These are phyloP conservation scores for Coecobrya sp. DNA, from an alignment of 2,888 invertebrate genomes.

Conservation along the genomic window DNA sequence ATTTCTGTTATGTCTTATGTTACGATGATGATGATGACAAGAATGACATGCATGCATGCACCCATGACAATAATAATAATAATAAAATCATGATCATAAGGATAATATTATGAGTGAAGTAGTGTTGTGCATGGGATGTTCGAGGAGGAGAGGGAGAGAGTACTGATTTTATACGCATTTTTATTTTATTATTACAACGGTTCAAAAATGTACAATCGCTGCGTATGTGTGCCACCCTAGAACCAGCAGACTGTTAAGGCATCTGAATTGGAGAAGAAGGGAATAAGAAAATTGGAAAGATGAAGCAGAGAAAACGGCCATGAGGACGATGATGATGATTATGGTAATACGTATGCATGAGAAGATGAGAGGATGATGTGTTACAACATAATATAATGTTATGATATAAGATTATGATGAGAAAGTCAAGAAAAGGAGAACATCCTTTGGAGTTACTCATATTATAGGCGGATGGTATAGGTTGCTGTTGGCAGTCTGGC, in stretches of 20 bases:
- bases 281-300: slow-evolving; percentile 27
- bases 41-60: slow-evolving; percentile 58
- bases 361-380: slow-evolving; percentile 54
- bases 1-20: slow-evolving; percentile 1
- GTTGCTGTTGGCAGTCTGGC: neutral
- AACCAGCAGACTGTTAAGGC: too few relatives aligned
- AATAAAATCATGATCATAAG: slow-evolving; percentile 18
- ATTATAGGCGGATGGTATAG: neutral
- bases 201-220: slow-evolving; percentile 13
- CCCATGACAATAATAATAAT: slow-evolving; percentile 22
- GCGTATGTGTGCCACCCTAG: too few relatives aligned
- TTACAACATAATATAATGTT: slow-evolving; percentile 48
- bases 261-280: neutral
- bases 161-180: neutral
- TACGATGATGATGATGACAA: slow-evolving; percentile 50
- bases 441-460: neutral
- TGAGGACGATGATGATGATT: slow-evolving; percentile 43
- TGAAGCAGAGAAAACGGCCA: neutral
- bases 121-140: neutral
- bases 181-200: slow-evolving; percentile 1
- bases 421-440: slow-evolving; percentile 36
- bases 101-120: neutral
- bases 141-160: neutral
- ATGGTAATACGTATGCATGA: slow-evolving; percentile 59
- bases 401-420: slow-evolving; percentile 38